Percentiles rank a stretch among this genome's conserved stretches.
Evolutionary conservation across 1,140 invertebrate genomes (phyloP).

Genomic region (Holotrichia oblita): DNA sequence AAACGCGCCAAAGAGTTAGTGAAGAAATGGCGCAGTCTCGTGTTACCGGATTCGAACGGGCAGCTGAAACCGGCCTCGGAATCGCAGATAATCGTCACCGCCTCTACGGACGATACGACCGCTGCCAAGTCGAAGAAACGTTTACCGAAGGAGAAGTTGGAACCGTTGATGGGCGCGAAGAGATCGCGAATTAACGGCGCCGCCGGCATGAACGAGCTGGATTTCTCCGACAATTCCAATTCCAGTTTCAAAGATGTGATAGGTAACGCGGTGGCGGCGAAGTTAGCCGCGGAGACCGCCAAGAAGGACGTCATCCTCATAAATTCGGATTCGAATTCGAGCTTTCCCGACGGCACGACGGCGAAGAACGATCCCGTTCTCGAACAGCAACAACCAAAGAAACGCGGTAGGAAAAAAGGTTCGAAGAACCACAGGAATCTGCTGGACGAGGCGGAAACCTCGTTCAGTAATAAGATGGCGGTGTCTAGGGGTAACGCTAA

Average conservation of each 20-base stretch:
- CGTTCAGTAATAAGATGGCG: constrained; percentile 71
- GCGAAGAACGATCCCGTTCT: constrained; percentile 48
- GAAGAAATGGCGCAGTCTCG: constrained; percentile 88
- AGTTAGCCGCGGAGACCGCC: constrained; percentile 42
- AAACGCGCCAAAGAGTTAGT: constrained; percentile 90
- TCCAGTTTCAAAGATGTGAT: constrained; percentile 59
- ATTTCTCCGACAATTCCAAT: constrained; percentile 60
- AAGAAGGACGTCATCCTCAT: constrained; percentile 53
- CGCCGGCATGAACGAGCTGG: constrained; percentile 52
- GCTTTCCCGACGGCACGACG: constrained; percentile 52
- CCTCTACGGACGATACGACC: neutral
- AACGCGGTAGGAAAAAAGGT: constrained; percentile 75
- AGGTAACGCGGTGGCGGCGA: neutral
- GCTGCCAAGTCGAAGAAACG: constrained; percentile 39
- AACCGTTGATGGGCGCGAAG: constrained; percentile 42
- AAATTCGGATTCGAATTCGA: constrained; percentile 61
- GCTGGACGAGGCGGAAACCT: constrained; percentile 64
- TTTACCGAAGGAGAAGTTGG: constrained; percentile 29
- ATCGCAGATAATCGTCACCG: constrained; percentile 36
- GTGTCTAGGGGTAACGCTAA: constrained; percentile 72
- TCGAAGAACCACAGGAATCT: constrained; percentile 69
- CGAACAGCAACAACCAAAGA: constrained; percentile 63
- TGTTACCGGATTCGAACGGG: constrained; percentile 68
- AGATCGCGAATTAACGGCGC: constrained; percentile 52
- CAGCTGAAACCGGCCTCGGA: constrained; percentile 49